A percentile compares a stretch with the other conserved stretches of the same genome.
Conservation (phyloP, 2,888 invertebrate species). For the Orthonevra nobilis region DNA sequence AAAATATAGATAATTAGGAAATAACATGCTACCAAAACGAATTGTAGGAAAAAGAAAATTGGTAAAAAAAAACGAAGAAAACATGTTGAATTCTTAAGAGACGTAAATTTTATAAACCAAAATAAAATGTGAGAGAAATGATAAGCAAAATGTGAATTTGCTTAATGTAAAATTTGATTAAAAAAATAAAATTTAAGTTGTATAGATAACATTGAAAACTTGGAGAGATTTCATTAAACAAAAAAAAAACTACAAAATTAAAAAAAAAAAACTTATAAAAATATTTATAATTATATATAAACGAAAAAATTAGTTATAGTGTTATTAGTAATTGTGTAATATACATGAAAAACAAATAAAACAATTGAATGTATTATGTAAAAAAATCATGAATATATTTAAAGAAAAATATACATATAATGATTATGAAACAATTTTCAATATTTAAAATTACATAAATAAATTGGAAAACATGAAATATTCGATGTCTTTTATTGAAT, state of each 20-base stretch:
- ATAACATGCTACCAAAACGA: constrained; percentile 40
- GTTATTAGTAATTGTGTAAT: constrained; percentile 66
- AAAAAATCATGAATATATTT: constrained; percentile 64
- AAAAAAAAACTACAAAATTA: constrained; percentile 17
- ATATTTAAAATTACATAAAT: constrained; percentile 72
- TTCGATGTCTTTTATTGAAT: no score
- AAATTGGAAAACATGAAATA: constrained; percentile 39
- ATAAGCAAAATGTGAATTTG: constrained; percentile 55
- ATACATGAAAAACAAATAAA: constrained; percentile 64
- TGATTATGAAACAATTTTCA: constrained; percentile 62
- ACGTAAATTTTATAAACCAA: constrained; percentile 34
- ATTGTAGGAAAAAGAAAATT: constrained; percentile 32
- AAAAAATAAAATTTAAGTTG: constrained; percentile 58
- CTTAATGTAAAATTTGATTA: constrained; percentile 75
- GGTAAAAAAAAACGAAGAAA: no score
- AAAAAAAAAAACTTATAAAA: constrained; percentile 41
- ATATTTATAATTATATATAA: constrained; percentile 68
- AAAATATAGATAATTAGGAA: constrained; percentile 62
- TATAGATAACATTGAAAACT: constrained; percentile 38
- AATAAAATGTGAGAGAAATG: constrained; percentile 71
- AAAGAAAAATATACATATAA: constrained; percentile 69
- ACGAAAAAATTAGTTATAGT: constrained; percentile 51
- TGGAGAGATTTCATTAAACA: constrained; percentile 28
- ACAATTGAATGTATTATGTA: constrained; percentile 66
- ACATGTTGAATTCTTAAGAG: constrained; percentile 1